Conservation (phyloP, 2,113 vertebrate genomes). For the Poeciliopsis turrubarensis region DNA sequence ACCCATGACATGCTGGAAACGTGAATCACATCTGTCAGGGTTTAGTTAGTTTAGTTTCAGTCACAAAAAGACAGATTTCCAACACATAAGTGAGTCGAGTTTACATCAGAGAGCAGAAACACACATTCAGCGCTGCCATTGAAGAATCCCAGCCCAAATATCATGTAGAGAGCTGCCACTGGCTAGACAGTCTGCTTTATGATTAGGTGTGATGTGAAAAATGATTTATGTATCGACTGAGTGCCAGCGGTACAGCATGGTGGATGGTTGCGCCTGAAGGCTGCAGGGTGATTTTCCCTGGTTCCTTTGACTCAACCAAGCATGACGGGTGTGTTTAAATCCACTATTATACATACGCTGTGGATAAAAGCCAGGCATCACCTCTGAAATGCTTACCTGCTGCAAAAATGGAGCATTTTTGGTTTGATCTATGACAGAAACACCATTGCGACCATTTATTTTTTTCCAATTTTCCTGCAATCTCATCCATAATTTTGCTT, state of each 20-base stretch:
- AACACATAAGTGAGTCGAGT: neutral
- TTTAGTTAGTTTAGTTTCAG: neutral
- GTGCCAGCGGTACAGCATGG: neutral
- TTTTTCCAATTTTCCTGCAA: neutral
- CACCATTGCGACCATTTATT: neutral
- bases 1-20: neutral
- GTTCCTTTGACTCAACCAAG: constrained; percentile 23
- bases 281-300: constrained; percentile 38
- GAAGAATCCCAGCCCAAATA: neutral
- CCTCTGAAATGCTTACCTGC: neutral
- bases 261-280: constrained; percentile 16
- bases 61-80: neutral
- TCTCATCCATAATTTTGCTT: constrained; percentile 25
- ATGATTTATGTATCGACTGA: constrained; percentile 44
- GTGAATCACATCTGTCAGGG: constrained; percentile 16
- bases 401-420: neutral
- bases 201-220: constrained; percentile 24
- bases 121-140: constrained; percentile 1
- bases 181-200: constrained; percentile 7
- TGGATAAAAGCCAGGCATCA: constrained; percentile 4
- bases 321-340: constrained; percentile 40
- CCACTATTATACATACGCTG: neutral
- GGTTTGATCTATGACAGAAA: neutral
- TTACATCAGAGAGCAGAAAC: neutral
- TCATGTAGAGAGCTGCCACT: neutral